Evolutionary conservation across 2,888 invertebrate genomes (phyloP), one percentile per base, ranked within the genome.

Genomic region (Drosophila gaucha): DNA sequence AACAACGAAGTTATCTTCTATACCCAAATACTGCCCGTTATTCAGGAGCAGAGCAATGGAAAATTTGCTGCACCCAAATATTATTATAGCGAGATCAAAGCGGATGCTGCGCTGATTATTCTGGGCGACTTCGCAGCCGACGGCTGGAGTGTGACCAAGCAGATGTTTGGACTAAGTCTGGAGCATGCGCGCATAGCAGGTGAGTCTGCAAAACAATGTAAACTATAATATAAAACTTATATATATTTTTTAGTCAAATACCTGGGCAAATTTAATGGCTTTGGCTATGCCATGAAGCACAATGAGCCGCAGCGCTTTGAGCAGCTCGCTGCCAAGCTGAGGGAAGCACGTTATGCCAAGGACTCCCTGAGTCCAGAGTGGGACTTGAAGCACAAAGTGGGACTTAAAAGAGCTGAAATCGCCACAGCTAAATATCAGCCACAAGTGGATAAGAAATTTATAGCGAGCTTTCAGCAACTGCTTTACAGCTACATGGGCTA

Each of bases 201-300:
- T 90, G 52, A 49, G 44, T 4, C n/a, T 49, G 1, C 6, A 8
- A 3, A 14, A 12, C 1, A 31, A 10, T 30, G 18, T 0, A 14
- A 24, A 22, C 18, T 1, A 6, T 4, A 6, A 35, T 18, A 38
- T 9, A 18, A n/a, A 5, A 5, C 20, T 16, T 14, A 14, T 6
- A 12, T 8, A 10, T 28, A 1, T 2, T 46, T 58, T 70, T 6
- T 18, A 78, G 89, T 86, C 0, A 79, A 86, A 38, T 82, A 87
- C 41, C 59, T 92, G 59, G 92, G 90, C 1, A 50, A 44, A 12
- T 91, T 92, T 35, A 91, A 92, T 80, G 91, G 90, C 14, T 62
- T 85, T n/a, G 78, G 87, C 10, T 91, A 88, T 50, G 92, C 90
- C 2, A 43, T 90, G 24, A 90, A 90, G 30, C 58, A 85, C n/a